phyloP scores from a whole-genome alignment of 2,888 invertebrate species.

The Gasteruption jaculator region DNA sequence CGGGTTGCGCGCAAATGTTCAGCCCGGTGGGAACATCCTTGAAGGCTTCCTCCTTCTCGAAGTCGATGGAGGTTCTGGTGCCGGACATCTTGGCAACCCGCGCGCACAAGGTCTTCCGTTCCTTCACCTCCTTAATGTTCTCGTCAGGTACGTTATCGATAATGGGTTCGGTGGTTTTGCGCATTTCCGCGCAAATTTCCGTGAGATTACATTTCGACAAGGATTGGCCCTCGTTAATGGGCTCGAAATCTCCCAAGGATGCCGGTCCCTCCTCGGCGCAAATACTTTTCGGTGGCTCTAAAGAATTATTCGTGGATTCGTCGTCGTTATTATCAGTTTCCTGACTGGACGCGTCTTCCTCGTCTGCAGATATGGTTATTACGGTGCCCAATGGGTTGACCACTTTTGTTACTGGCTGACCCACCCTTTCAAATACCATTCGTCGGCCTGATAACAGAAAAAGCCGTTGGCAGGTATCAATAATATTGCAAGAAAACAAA shows the following conservation, averaged over 20 bases:
- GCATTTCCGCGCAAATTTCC: conserved; percentile 48
- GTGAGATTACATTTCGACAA: conserved; percentile 43
- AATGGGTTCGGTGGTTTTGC: conserved; percentile 41
- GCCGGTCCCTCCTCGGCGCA: conserved; percentile 46
- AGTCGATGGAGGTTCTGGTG: conserved; percentile 33
- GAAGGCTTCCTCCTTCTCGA: conserved; percentile 41
- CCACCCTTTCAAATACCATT: conserved; percentile 52
- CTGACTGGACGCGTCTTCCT: conserved; percentile 44
- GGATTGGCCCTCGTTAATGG: conserved; percentile 36
- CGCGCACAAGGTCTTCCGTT: conserved; percentile 38
- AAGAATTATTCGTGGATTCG: conserved; percentile 31
- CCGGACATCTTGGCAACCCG: conserved; percentile 31
- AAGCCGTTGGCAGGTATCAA: conserved; percentile 78
- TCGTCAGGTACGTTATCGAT: conserved; percentile 44
- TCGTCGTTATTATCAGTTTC: conserved; percentile 36
- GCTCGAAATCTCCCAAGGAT: conserved; percentile 40
- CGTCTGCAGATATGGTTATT: conserved; percentile 54
- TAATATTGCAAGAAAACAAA: conserved; percentile 29
- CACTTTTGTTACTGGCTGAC: conserved; percentile 61
- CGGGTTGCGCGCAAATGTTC: conserved; percentile 44
- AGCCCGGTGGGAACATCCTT: conserved; percentile 42
- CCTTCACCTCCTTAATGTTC: conserved; percentile 41
- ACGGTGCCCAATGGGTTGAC: conserved; percentile 77
- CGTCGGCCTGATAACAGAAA: conserved; percentile 70
- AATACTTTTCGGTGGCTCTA: conserved; percentile 39